Base-by-base conservation (phyloP, 37 sponge, comb jelly and placozoan genomes). In the Ephydatia muelleri region DNA sequence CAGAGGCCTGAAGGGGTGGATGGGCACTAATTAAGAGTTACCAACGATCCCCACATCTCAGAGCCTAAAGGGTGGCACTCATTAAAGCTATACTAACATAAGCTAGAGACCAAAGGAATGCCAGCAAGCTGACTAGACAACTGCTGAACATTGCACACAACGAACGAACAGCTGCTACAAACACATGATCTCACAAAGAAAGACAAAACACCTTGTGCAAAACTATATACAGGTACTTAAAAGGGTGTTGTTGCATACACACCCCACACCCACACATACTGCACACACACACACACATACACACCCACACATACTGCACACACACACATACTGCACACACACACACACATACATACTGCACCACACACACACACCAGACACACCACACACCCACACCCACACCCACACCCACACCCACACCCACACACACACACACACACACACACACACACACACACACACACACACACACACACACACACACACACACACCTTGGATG, bases 1-100 rank as follows among this genome's bases (percentile, higher is more conserved):
- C 97, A 30, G 92, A 88, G 80, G 95, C 95, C 92, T 93, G 27
- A 77, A 29, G 82, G 0, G 73, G 35, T 35, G 30, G 23, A 13
- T 25, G 74, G 35, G 66, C 27, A n/a, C n/a, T n/a, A n/a, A n/a
- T n/a, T 22, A 25, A 33, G 67, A 25, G 67, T 65, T 30, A 14
- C 97, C 67, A 97, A 81, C 38, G 90, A 88, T 38, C 97, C 97
- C 88, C 97, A 97, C 78, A 84, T 95, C 70, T 94, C 97, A 30
- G 92, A 88, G 80, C 92, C 95, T 89, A 77, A 29, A 78, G 0
- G 73, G 35, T 35, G 30, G 23, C 43, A 43, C 6, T 43, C 3
- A 6, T 6, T 43, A 43, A 43, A 43, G 43, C 43, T 43, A 43
- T 6, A 6, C 43, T 43, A 43, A 43, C 3, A 43, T 43, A 8